Evolutionary conservation across 2,113 vertebrate species (phyloP).

Genomic region (Carlito syrichta): DNA sequence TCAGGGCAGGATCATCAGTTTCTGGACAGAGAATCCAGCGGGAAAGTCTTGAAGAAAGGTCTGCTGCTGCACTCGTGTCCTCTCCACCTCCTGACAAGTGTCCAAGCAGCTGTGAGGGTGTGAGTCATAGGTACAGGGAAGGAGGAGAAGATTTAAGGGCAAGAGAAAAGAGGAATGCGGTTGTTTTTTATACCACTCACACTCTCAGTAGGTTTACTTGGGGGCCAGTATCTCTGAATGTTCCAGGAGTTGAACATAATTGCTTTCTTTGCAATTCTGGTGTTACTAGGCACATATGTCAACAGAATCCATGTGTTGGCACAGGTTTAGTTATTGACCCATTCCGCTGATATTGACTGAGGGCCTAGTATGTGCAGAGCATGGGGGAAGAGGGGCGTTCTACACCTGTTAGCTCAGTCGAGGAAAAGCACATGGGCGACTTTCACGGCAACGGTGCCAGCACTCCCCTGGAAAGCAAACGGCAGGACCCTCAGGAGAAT

Average conservation of each 20-base stretch:
- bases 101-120: neutral
- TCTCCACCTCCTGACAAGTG: neutral
- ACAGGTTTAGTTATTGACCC: neutral
- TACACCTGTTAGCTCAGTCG: neutral
- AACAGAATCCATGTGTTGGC: neutral
- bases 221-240: neutral
- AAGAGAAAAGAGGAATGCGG: neutral
- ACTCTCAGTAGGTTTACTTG: neutral
- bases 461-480: neutral
- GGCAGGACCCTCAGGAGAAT: neutral
- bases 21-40: neutral
- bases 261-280: neutral
- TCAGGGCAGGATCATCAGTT: neutral
- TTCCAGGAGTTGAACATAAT: neutral
- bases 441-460: neutral
- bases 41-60: neutral
- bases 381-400: accelerated
- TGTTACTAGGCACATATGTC: neutral
- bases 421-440: neutral
- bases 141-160: neutral
- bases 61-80: neutral
- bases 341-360: neutral
- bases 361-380: neutral
- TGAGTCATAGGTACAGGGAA: neutral
- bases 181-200: neutral